Evolutionary conservation across 2,888 invertebrate genomes (phyloP), one percentile per base, ranked within the genome.

Genomic region (Cataglyphis cursor): DNA sequence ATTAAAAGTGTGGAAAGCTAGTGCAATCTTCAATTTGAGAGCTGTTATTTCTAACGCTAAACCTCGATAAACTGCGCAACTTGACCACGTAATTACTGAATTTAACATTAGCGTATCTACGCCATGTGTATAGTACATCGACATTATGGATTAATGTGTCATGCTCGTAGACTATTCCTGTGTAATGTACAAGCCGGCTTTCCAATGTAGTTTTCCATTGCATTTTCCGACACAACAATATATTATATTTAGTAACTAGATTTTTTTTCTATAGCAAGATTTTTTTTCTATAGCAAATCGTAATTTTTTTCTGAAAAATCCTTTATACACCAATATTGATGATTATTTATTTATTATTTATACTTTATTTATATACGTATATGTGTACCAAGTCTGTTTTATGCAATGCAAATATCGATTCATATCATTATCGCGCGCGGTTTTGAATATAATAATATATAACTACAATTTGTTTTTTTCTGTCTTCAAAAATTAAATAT

Each of bases 11-110:
- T 28, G 41, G 15, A n/a, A 35, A 76, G 8, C n/a, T 4, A 1
- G 8, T 41, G 9, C 31, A 70, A 76, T 18, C 3, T 57, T 54
- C 54, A 68, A 54, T 76, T 68, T 28, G n/a, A 38, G 15, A 54
- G 10, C 10, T 1, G 18, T 59, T 48, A 73, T 35, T 12, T 48
- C 18, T 24, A 73, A 24, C 28, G 70, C 44, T 31, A 78, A 72
- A 72, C 3, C 10, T 10, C 38, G 35, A 75, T 66, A 41, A 76
- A 76, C 5, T 10, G 57, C 57, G 6, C 44, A 59, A 59, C n/a
- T 59, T 73, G 59, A 24, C 44, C 74, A 72, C 31, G n/a, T 80
- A 80, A 80, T 80, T 80, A 73, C 9, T 80, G 44, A 80, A 80
- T 80, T 68, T 76, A 76, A 74, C 75, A 80, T 72, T 59, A 80